Base-by-base conservation (phyloP, 2,797 vertebrate genomes). In the Limosa lapponica region DNA sequence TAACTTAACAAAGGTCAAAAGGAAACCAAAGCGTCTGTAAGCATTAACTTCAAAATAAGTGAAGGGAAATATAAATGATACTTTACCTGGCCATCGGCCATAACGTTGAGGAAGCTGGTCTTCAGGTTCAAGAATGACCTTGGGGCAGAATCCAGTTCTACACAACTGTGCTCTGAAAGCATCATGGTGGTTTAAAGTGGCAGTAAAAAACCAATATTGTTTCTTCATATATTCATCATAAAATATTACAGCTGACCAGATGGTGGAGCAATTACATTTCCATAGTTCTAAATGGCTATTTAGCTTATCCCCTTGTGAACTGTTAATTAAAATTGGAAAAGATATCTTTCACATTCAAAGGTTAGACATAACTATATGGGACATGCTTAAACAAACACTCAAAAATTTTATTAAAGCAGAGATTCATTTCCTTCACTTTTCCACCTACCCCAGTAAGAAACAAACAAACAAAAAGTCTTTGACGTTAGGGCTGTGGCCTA, bases 211-310 rank as follows among this genome's bases (percentile, higher is more conserved):
- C 18, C 7, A 69, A 81, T 62, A 86, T 70, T 94, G 20, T 90
- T 97, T 97, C 54, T 87, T 97, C 91, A 89, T 95, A 69, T 87
- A 92, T 70, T 93, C 93, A 39, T 96, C 81, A 97, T 97, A 97
- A 98, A 97, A 97, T 98, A 94, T 98, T 98, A 87, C 90, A 95
- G 97, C 98, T 98, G 98, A 98, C 98, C 98, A 98, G 98, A 97
- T 98, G 98, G 98, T 98, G 98, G 98, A 98, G 98, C 98, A 98
- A 96, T 98, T 98, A 98, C 98, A 98, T 98, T 98, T 98, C 97
- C 84, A 92, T 93, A 96, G 90, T 95, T 97, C 90, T 97, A 93
- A 95, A 95, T 96, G 97, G 96, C 96, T 97, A 97, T 95, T 97
- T 97, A 95, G 74, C 89, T 96, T 97, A 97, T 88, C 92, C 91